phyloP scores from a whole-genome alignment of 2,888 invertebrate genomes.

The Unio pictorum region DNA sequence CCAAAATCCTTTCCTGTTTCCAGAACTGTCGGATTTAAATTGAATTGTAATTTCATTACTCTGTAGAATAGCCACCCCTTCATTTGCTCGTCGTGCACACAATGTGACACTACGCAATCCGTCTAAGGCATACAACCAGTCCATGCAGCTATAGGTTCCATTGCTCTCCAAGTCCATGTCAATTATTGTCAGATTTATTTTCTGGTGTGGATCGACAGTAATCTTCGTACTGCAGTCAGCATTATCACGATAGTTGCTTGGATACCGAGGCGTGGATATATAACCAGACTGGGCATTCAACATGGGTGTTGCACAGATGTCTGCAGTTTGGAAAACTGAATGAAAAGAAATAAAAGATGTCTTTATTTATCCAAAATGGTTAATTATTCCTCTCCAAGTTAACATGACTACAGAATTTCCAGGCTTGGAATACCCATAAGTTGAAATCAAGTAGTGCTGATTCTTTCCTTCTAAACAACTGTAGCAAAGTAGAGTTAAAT shows the following conservation, averaged over 20 bases:
- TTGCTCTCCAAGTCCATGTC: conserved; percentile 59
- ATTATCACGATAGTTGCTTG: conserved; percentile 50
- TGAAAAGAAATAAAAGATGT: conserved; percentile 4
- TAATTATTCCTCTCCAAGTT: too few relatives aligned
- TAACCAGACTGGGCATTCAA: conserved; percentile 56
- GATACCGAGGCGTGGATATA: conserved; percentile 64
- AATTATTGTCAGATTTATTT: conserved; percentile 57
- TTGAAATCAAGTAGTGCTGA: too few relatives aligned
- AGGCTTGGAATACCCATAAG: too few relatives aligned
- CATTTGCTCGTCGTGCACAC: conserved; percentile 58
- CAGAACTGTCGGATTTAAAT: conserved; percentile 39
- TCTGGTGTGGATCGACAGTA: conserved; percentile 45
- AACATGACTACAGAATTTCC: too few relatives aligned
- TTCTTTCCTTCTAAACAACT: too few relatives aligned
- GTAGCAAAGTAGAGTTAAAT: too few relatives aligned
- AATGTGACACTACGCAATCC: conserved; percentile 53
- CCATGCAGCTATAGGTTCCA: conserved; percentile 53
- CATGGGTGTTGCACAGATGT: conserved; percentile 50
- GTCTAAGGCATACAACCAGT: conserved; percentile 60
- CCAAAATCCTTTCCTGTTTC: conserved; percentile 64
- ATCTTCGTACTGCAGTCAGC: conserved; percentile 50
- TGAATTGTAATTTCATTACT: conserved; percentile 50
- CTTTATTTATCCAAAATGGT: too few relatives aligned
- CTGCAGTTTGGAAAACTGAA: conserved; percentile 50
- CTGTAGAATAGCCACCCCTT: conserved; percentile 43